Percentiles rank a stretch among this genome's conserved stretches.
Conservation (phyloP, 1,140 invertebrate genomes). For the Nephotettix cincticeps region DNA sequence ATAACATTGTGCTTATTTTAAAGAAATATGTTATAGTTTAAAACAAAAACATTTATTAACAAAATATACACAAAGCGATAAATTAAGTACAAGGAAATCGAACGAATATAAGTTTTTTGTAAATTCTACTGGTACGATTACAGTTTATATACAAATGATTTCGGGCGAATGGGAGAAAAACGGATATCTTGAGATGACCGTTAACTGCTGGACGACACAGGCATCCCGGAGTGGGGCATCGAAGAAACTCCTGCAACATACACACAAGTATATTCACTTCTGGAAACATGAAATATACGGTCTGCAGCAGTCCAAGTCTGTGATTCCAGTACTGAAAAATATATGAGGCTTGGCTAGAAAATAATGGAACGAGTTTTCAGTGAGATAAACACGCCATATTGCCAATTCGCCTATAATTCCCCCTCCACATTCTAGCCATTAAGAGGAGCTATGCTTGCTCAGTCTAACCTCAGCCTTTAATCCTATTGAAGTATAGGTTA, state of each 20-base stretch:
- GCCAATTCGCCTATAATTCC: no score
- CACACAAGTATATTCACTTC: neutral
- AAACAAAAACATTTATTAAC: neutral
- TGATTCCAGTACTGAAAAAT: no score
- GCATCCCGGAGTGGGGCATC: slow-evolving; percentile 6
- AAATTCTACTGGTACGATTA: neutral
- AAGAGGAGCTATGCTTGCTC: no score
- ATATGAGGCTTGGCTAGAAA: no score
- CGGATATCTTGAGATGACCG: neutral
- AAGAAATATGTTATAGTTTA: neutral
- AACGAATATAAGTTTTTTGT: neutral
- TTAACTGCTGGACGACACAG: slow-evolving; percentile 18
- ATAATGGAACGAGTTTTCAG: no score
- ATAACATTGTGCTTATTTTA: neutral
- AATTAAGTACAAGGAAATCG: neutral
- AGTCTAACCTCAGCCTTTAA: no score
- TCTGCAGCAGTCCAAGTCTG: no score
- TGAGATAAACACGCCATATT: no score
- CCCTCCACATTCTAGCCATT: no score
- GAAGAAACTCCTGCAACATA: slow-evolving; percentile 12
- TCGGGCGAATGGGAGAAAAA: neutral
- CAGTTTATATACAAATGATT: neutral
- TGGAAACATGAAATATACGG: no score
- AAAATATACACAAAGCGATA: neutral
- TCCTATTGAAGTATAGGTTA: no score